Evolutionary conservation across 2,113 vertebrate species (phyloP).

Genomic region (Typhlomys cinereus): DNA sequence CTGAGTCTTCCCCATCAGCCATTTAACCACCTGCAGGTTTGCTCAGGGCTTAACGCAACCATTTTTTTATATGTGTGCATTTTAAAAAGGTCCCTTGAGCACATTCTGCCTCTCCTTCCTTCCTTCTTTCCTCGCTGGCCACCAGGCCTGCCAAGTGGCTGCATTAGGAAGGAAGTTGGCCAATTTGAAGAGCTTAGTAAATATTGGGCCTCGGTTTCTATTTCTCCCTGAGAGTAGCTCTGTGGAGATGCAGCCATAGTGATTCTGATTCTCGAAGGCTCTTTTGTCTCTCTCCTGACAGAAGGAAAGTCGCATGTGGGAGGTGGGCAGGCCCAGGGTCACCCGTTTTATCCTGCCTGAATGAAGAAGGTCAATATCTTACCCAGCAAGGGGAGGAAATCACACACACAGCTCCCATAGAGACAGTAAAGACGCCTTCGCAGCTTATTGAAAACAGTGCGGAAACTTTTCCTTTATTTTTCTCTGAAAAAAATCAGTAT

Average conservation of each 20-base stretch:
- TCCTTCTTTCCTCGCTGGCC: slow-evolving; percentile 33
- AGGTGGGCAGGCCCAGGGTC: slow-evolving; percentile 82
- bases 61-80: too few species aligned
- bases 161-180: slow-evolving; percentile 55
- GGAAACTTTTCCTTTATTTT: slow-evolving; percentile 83
- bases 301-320: slow-evolving; percentile 82
- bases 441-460: slow-evolving; percentile 85
- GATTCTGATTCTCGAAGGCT: slow-evolving; percentile 75
- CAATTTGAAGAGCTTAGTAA: slow-evolving; percentile 41
- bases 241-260: slow-evolving; percentile 76
- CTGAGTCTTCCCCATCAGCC: too few species aligned
- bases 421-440: slow-evolving; percentile 85
- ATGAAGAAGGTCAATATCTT: slow-evolving; percentile 85
- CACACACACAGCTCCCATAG: slow-evolving; percentile 76
- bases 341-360: slow-evolving; percentile 84
- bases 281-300: slow-evolving; percentile 83
- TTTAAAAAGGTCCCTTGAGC: neutral
- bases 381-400: slow-evolving; percentile 84
- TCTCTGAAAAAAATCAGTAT: slow-evolving; percentile 67
- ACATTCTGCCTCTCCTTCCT: neutral
- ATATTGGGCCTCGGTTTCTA: slow-evolving; percentile 72
- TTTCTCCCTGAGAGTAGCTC: slow-evolving; percentile 71
- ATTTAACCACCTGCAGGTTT: too few species aligned
- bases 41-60: too few species aligned
- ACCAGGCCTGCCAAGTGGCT: neutral